Evolutionary conservation across 2,113 vertebrate species (phyloP).

Genomic region (Pristiophorus japonicus): DNA sequence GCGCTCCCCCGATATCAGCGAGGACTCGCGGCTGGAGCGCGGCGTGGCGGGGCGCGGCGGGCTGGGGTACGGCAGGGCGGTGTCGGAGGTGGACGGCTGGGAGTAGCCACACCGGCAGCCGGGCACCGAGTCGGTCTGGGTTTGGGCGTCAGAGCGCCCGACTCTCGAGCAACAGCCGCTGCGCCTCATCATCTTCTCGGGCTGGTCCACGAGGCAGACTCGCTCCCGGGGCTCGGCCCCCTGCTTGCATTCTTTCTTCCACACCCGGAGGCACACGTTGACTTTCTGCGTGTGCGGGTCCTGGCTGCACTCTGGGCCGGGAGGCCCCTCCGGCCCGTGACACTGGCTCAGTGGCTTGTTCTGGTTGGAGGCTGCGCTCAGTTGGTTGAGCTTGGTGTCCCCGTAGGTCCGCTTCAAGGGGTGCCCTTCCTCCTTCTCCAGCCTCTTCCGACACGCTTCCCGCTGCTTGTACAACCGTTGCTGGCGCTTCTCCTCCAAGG

Average conservation of each 20-base stretch:
- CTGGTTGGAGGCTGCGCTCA: too few species aligned
- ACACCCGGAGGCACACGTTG: too few species aligned
- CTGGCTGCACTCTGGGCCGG: background rate
- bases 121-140: background rate
- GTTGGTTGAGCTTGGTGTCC: background rate
- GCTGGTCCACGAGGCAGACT: accelerated
- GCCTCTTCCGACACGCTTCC: too few species aligned
- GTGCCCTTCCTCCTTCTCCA: background rate
- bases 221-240: background rate
- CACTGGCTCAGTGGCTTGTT: background rate
- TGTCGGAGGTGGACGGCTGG: background rate
- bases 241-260: background rate
- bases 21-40: background rate
- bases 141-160: background rate
- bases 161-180: too few species aligned
- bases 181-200: background rate
- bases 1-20: background rate
- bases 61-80: too few species aligned
- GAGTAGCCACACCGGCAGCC: too few species aligned
- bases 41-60: too few species aligned
- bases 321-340: too few species aligned
- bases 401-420: background rate
- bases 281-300: background rate
- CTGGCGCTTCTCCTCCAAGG: background rate
- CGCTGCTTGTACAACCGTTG: too few species aligned